Evolutionary conservation across 2,113 vertebrate species (phyloP).

Genomic region (Brachypteracias leptosomus): DNA sequence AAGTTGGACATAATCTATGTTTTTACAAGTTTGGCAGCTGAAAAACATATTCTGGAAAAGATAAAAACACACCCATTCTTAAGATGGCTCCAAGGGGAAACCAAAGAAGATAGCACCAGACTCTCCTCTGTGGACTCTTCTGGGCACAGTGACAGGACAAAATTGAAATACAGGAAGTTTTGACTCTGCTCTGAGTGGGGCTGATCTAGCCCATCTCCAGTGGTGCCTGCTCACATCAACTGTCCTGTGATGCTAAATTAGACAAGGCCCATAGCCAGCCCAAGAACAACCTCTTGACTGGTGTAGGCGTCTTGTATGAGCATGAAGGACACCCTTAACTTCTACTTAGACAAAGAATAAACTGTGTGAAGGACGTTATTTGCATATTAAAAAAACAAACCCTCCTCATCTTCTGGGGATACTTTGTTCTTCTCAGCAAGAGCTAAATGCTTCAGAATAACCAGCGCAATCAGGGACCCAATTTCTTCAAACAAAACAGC

Average conservation of each 20-base stretch:
- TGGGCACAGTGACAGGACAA: not conserved
- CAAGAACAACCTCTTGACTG: not conserved
- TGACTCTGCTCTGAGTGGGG: not conserved
- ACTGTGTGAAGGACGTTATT: not conserved
- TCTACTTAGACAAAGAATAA: not conserved
- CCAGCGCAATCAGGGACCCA: not conserved
- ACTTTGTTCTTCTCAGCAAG: not conserved
- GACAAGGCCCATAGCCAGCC: not conserved
- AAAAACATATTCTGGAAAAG: not conserved
- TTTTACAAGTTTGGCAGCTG: not conserved
- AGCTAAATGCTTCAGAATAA: not conserved
- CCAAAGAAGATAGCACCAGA: not conserved
- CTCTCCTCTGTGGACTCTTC: not conserved
- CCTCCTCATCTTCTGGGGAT: not conserved
- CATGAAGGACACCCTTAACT: not conserved
- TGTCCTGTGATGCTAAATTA: not conserved
- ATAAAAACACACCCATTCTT: not conserved
- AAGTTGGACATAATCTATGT: not conserved
- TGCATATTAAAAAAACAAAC: not conserved
- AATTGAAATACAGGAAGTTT: not conserved
- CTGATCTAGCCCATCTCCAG: not conserved
- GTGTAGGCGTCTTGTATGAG: not conserved
- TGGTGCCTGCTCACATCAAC: not conserved
- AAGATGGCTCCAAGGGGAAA: not conserved
- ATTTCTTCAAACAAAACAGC: conserved; percentile 11